phyloP scores from a whole-genome alignment of 2,888 invertebrate species.

The Agrochola lota region DNA sequence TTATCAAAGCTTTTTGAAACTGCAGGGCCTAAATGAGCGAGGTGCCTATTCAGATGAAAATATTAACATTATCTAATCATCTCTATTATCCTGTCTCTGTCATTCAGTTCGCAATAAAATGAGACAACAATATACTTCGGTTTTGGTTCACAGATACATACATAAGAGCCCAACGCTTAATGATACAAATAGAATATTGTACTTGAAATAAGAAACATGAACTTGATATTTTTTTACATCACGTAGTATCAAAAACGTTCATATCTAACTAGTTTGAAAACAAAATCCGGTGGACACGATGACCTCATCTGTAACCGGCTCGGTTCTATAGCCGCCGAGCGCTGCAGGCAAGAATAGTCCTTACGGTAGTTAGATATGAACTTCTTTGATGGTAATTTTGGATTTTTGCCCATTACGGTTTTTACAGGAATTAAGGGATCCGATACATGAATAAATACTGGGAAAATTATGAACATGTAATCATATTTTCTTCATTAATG shows the following conservation, averaged over 20 bases:
- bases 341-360: too few relatives aligned
- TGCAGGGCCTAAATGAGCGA: constrained; percentile 36
- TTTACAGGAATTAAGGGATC: neutral
- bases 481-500: neutral
- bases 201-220: constrained; percentile 10
- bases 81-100: constrained; percentile 1
- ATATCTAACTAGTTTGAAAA: too few relatives aligned
- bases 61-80: neutral
- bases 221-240: constrained; percentile 10
- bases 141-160: constrained; percentile 22
- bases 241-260: neutral
- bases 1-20: constrained; percentile 71
- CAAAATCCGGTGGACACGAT: too few relatives aligned
- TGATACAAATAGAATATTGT: constrained; percentile 10
- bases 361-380: too few relatives aligned
- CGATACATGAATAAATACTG: neutral
- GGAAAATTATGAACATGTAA: neutral
- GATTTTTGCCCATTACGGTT: too few relatives aligned
- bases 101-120: neutral
- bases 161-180: constrained; percentile 2
- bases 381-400: too few relatives aligned
- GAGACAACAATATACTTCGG: constrained; percentile 22
- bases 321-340: too few relatives aligned
- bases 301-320: too few relatives aligned
- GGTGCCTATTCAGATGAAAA: constrained; percentile 18